Evolutionary conservation across 2,113 vertebrate genomes (phyloP).

Genomic region (Calypte anna): DNA sequence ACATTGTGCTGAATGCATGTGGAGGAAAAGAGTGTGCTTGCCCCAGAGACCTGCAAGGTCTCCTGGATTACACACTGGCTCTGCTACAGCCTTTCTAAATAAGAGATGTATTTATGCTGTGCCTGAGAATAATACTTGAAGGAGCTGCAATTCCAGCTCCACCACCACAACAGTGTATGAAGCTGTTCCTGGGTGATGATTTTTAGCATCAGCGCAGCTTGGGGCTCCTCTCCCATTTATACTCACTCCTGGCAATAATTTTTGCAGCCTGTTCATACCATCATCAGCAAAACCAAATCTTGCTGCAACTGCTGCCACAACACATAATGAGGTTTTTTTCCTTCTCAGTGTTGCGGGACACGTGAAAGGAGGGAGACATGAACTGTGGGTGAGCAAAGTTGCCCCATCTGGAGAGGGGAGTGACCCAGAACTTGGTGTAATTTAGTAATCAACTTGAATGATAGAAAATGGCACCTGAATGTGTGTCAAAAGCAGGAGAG

Average conservation of each 20-base stretch:
- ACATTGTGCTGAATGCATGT: background rate
- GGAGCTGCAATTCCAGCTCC: background rate
- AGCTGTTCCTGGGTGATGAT: background rate
- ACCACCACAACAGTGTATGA: background rate
- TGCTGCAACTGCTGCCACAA: background rate
- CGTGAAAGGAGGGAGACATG: background rate
- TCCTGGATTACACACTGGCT: background rate
- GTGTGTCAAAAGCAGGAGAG: background rate
- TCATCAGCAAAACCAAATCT: background rate
- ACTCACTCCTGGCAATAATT: background rate
- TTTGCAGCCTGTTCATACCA: background rate
- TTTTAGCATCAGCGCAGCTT: background rate
- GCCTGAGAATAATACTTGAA: background rate
- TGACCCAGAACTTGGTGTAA: background rate
- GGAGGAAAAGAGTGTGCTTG: background rate
- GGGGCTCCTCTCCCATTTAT: background rate
- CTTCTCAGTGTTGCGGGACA: background rate
- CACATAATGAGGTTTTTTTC: fast-evolving
- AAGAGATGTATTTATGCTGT: background rate
- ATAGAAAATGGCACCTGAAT: background rate
- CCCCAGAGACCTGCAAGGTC: background rate
- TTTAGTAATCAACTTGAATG: background rate
- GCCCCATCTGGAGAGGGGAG: background rate
- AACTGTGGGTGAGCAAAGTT: background rate
- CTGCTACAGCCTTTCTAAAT: background rate